These are phyloP conservation scores for Ahaetulla prasina DNA, from an alignment of 2,113 vertebrate genomes.

Conservation along the genomic window DNA sequence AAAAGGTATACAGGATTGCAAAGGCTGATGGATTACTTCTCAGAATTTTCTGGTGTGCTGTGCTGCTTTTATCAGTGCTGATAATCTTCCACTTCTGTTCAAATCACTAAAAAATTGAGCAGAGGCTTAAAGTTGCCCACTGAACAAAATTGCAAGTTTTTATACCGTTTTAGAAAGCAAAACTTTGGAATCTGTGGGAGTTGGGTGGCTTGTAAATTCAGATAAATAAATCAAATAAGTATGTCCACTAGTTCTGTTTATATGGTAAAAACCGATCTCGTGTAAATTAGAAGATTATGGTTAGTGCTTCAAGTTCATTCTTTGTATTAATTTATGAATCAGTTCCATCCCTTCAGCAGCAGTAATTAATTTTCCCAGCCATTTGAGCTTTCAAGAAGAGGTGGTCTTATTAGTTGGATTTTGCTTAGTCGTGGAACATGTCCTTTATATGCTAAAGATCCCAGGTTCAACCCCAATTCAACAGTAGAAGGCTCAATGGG, in stretches of 20 bases:
- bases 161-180: background rate
- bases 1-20: no score
- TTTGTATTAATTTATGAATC: background rate
- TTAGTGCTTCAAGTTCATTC: background rate
- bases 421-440: background rate
- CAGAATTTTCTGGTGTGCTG: background rate
- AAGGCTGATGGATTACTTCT: background rate
- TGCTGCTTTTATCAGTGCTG: background rate
- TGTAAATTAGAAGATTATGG: slow-evolving; percentile 6
- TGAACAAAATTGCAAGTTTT: background rate
- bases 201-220: background rate
- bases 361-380: background rate
- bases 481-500: background rate
- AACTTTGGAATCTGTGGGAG: background rate
- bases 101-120: background rate
- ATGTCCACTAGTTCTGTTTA: background rate
- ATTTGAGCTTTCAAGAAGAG: background rate
- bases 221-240: background rate
- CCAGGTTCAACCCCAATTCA: background rate
- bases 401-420: background rate
- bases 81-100: background rate
- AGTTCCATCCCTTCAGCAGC: background rate
- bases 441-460: background rate
- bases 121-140: background rate
- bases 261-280: background rate